Evolutionary conservation across 1,140 invertebrate species (phyloP), one percentile per base, ranked within the genome.

Genomic region (Macrotrachela quadricornifera): DNA sequence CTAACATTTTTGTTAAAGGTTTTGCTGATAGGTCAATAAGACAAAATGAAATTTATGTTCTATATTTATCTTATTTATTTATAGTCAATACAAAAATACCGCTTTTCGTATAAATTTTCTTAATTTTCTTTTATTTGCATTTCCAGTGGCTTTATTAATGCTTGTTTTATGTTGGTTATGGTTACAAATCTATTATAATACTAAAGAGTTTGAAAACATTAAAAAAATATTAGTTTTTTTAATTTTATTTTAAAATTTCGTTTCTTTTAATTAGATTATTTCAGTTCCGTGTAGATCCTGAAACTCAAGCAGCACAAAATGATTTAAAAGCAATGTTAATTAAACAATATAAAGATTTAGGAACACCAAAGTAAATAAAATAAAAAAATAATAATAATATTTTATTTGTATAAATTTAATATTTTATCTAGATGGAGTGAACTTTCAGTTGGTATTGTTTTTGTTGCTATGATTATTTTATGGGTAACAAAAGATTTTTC

Each of bases 401-500:
- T 30, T 2, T 30, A 30, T 4, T 30, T 2, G 21, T 4, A 30
- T 30, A 30, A 2, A 4, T 30, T 30, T 30, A 4, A 4, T 2
- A 4, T 30, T 2, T 30, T 30, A 4, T 30, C 3, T 8, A 30
- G 21, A 30, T 30, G 21, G 21, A 30, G 21, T 30, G 21, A 30
- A 30, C 2, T 30, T 8, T 4, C 21, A 15, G 80, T 87, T 0
- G 77, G 81, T 30, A 57, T 77, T 12, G 70, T 86, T 17, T 92
- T 92, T 63, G 63, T 83, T 10, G 56, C 79, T 12, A 77, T 86
- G 8, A 78, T 90, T 1, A 56, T 81, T 45, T 71, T 91, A 53
- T 92, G 86, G 80, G 80, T 91, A 64, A 84, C 87, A 64, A 76
- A 85, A 44, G 78, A 80, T 48, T 85, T 86, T 0, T 80, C 81